Evolutionary conservation across 1,140 invertebrate species (phyloP).

Genomic region (Caligus rogercresseyi): DNA sequence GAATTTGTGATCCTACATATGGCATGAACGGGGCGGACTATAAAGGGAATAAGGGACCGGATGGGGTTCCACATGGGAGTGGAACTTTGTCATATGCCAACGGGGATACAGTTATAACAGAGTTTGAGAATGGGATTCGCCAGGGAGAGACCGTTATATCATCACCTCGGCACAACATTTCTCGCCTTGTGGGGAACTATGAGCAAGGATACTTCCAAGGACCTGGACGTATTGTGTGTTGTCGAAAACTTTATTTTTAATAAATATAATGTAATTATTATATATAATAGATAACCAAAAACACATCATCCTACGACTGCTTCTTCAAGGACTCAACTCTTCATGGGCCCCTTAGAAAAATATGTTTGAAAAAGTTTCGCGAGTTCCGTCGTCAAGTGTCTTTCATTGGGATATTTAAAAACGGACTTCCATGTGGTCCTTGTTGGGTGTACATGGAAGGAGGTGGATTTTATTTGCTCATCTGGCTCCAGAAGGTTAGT

Average conservation of each 20-base stretch:
- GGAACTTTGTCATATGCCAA: neutral
- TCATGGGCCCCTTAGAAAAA: slow-evolving; percentile 9
- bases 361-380: slow-evolving; percentile 16
- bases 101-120: neutral
- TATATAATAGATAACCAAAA: neutral
- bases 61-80: neutral
- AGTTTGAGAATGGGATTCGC: neutral
- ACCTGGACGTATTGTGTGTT: neutral
- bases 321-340: slow-evolving; percentile 7
- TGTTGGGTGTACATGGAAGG: slow-evolving; percentile 17
- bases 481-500: neutral
- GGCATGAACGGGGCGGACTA: neutral
- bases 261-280: neutral
- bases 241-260: neutral
- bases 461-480: slow-evolving; percentile 14
- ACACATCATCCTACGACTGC: neutral
- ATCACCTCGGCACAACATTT: neutral
- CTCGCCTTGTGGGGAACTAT: slow-evolving; percentile 4
- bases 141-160: slow-evolving; percentile 2
- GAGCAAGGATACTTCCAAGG: neutral
- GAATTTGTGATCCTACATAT: neutral
- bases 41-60: neutral
- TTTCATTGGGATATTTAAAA: slow-evolving; percentile 7
- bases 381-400: slow-evolving; percentile 11
- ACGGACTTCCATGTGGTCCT: slow-evolving; percentile 5